phyloP scores from a whole-genome alignment of 2,797 vertebrate genomes.

The Pseudomugil gertrudae region DNA sequence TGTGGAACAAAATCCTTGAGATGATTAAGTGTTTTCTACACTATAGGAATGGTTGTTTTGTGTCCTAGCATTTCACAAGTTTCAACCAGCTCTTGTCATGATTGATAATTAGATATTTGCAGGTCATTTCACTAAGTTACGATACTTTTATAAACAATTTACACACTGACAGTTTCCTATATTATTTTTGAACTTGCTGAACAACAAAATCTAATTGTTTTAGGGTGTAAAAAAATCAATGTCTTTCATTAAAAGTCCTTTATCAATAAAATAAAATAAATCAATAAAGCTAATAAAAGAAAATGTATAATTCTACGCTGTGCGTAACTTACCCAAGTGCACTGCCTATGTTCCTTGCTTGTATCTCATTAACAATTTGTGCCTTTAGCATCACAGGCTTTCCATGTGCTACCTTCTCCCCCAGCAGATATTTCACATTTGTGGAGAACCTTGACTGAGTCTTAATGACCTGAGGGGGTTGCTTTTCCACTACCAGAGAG shows the following conservation, averaged over 20 bases:
- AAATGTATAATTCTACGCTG: neutral
- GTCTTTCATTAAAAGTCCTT: neutral
- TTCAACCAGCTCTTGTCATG: neutral
- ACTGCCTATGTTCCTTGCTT: constrained; percentile 85
- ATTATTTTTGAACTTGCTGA: neutral
- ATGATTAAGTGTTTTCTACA: neutral
- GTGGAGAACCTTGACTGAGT: constrained; percentile 98
- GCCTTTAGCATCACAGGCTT: constrained; percentile 89
- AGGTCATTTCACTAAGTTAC: too few species aligned
- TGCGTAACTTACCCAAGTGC: constrained; percentile 70
- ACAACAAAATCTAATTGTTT: neutral
- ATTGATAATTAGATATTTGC: too few species aligned
- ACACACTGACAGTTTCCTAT: neutral
- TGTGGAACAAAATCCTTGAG: too few species aligned
- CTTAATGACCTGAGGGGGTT: constrained; percentile 96
- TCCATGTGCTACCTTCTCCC: constrained; percentile 84
- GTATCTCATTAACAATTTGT: constrained; percentile 92
- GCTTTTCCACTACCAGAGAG: constrained; percentile 93
- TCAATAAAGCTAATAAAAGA: neutral
- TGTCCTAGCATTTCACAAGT: neutral
- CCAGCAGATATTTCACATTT: constrained; percentile 90
- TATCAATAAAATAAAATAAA: neutral
- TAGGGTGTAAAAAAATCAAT: too few species aligned
- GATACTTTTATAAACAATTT: neutral
- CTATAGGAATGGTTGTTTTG: neutral